These are phyloP conservation scores for Syrmaticus mikado DNA, from an alignment of 2,113 vertebrate species.

Conservation along the genomic window DNA sequence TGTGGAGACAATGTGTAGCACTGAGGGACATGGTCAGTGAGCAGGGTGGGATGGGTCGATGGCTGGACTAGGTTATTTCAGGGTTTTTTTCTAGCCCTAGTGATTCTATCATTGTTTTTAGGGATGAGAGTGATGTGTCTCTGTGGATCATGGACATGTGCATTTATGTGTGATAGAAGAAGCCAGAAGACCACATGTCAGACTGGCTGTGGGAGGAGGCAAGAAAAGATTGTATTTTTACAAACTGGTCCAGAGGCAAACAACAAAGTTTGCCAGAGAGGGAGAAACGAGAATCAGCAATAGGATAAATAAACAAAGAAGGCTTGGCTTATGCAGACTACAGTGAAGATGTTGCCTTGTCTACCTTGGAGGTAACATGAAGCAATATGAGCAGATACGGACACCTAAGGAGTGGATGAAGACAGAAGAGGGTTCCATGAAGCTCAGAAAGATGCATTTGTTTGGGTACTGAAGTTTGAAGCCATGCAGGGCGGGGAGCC, in stretches of 20 bases:
- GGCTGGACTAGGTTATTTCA: too few species aligned
- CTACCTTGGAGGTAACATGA: not conserved
- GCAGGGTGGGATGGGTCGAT: too few species aligned
- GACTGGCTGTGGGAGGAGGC: not conserved
- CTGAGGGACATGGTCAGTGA: too few species aligned
- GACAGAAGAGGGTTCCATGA: not conserved
- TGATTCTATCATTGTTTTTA: not conserved
- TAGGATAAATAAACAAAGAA: not conserved
- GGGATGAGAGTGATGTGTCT: not conserved
- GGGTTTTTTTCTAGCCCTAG: too few species aligned
- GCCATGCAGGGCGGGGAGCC: not conserved
- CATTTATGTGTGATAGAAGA: not conserved
- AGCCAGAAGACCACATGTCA: not conserved
- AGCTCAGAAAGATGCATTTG: not conserved
- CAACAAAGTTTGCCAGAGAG: not conserved
- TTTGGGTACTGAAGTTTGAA: not conserved
- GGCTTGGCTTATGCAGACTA: not conserved
- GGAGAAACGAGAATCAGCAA: not conserved
- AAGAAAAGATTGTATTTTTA: not conserved
- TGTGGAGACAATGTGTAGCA: too few species aligned
- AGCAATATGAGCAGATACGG: not conserved
- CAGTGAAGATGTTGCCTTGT: not conserved
- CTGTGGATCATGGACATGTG: not conserved
- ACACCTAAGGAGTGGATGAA: not conserved
- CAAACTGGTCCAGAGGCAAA: not conserved